Base-by-base conservation (phyloP, 1,140 invertebrate genomes). In the Lasioglossum baleicum region DNA sequence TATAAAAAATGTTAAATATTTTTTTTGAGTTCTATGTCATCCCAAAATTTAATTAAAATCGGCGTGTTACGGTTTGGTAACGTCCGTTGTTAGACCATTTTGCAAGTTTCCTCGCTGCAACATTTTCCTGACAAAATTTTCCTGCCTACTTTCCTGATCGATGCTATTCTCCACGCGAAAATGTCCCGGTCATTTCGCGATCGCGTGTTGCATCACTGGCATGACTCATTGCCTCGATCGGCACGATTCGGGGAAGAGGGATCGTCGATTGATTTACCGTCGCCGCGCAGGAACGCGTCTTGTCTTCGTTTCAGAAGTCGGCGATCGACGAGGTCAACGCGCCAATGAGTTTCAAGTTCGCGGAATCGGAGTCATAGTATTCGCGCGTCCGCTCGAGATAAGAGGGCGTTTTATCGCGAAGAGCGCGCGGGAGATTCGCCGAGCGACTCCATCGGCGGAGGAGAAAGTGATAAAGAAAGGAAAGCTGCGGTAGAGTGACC, bases 151-250 rank as follows among this genome's bases (percentile, higher is more conserved):
- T 26, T 26, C 26, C 26, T 26, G 26, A 26, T 26, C 26, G 26
- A 26, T 26, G 26, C 26, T 26, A 26, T 26, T 26, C 26, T 26
- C 22, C 40, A 56, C 22, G 53, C 6, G 70, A 75, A 73, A 75
- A 84, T 58, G 15, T 40, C 60, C 42, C 26, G 42, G 17, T 58
- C 53, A 31, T 44, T 73, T 26, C 69, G 63, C 67, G 67, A 58
- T 68, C 61, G 69, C 17, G 22, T 75, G 71, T 84, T 81, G 68
- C 79, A 71, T 84, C 78, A 81, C 48, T 63, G 4, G 40, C 51
- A 61, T 84, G 83, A 85, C 68, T 85, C 83, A 84, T 72, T 75
- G 61, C 40, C 81, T 85, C 74, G 83, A 76, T 85, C 72, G 48
- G 48, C 58, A 65, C 68, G 73, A 73, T 81, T 84, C 42, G 42